Evolutionary conservation across 2,888 invertebrate species (phyloP), one percentile per base, ranked within the genome.

Genomic region (Bursaphelenchus okinawaensis): DNA sequence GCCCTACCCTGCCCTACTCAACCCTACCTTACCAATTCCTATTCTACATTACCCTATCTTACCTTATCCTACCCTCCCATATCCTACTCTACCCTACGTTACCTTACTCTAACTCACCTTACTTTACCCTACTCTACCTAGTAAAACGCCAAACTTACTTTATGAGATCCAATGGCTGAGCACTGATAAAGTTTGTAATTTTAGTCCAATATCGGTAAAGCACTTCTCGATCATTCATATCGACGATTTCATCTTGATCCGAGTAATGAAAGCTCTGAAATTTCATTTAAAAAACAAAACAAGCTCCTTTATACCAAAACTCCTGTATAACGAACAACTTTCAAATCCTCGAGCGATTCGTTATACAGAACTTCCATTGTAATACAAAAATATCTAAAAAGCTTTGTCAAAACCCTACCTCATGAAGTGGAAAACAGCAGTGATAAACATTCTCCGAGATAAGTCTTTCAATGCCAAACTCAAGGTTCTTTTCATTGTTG

Each of bases 171-270:
- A 40, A 40, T 12, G 40, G 40, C 81, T 96, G 95, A 66, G 89
- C 89, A 82, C 93, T 93, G 84, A 89, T 92, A 90, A 92, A 93
- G 79, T 90, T 90, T 8, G 87, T 86, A 0, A 92, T 91, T 68
- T 90, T 87, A 0, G 93, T 93, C 96, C 96, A 96, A 83, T 92
- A 90, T 69, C 91, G 86, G 83, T 93, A 93, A 2, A 96, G 85
- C 6, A 92, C 84, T 89, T 93, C 78, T n/a, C 79, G 67, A 55
- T 77, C 73, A 22, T 52, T 63, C 55, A 73, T 74, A 9, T 55
- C 59, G 27, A 63, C 61, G 24, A 51, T 58, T 54, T 70, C 61
- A 7, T 61, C 50, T 0, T 16, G 52, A 24, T 26, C 40, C 50
- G 20, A 50, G 29, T 40, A 27, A 23, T 59, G 52, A 22, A 40